Conservation (phyloP, 2,797 vertebrate species). For the Falco cherrug region DNA sequence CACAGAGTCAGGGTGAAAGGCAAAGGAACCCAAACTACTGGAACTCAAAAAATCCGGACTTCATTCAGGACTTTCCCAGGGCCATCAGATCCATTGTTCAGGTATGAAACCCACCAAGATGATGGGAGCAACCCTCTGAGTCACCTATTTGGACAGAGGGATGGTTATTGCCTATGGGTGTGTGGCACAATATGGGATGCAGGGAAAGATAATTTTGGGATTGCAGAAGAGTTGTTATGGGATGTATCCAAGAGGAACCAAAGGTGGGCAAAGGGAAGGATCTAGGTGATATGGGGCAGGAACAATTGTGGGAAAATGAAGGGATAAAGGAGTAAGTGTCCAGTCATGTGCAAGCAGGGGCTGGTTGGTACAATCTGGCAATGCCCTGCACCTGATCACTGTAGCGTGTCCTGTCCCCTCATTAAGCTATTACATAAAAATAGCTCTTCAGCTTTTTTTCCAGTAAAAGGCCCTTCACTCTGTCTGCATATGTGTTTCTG, state of each 20-base stretch:
- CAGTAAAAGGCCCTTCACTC: background rate
- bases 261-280: background rate
- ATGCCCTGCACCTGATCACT: background rate
- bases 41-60: background rate
- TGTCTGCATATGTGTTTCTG: background rate
- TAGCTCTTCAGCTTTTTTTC: background rate
- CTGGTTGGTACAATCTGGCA: background rate
- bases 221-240: background rate
- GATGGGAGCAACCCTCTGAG: background rate
- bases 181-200: background rate
- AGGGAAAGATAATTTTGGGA: background rate
- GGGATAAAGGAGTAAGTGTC: background rate
- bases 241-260: background rate
- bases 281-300: background rate
- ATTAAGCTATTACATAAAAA: background rate
- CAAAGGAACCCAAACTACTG: background rate
- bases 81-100: background rate
- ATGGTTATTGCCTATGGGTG: background rate
- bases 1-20: background rate
- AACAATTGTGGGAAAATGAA: background rate
- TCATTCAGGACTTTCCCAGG: background rate
- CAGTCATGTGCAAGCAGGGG: accelerated
- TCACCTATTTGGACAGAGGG: background rate
- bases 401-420: background rate
- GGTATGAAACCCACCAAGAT: background rate